Conservation (phyloP, 2,797 vertebrate genomes). For the Coluber constrictor region DNA sequence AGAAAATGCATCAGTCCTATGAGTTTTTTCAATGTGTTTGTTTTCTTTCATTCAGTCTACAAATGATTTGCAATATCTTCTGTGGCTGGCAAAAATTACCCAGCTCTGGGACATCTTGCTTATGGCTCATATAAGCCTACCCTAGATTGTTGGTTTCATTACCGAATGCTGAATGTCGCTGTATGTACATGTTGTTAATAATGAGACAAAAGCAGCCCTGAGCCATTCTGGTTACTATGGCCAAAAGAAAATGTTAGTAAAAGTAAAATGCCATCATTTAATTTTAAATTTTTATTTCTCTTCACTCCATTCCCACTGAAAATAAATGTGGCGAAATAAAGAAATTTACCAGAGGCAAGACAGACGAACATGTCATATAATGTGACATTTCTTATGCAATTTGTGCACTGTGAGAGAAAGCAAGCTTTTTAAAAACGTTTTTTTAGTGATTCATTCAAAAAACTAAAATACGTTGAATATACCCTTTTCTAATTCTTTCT, state of each 20-base stretch:
- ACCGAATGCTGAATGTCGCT: neutral
- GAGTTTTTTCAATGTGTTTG: neutral
- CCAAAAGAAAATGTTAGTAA: neutral
- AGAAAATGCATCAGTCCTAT: neutral
- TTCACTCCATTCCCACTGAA: neutral
- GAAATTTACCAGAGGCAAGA: neutral
- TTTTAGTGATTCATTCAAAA: neutral
- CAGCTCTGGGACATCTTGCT: neutral
- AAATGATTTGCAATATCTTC: neutral
- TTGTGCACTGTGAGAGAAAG: neutral
- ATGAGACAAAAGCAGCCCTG: neutral
- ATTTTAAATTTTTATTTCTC: neutral
- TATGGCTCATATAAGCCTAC: neutral
- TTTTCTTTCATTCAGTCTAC: neutral
- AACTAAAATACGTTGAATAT: fast-evolving
- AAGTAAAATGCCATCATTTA: neutral
- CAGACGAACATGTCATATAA: neutral
- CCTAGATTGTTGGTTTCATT: neutral
- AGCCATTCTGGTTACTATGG: neutral
- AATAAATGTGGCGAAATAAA: neutral
- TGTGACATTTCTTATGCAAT: neutral
- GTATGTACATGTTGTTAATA: slow-evolving; percentile 12
- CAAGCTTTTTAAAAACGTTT: neutral
- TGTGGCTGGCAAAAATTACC: neutral
- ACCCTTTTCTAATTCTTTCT: neutral